Conservation (phyloP, 2,888 invertebrate genomes). For the Eupelmus urozonus region DNA sequence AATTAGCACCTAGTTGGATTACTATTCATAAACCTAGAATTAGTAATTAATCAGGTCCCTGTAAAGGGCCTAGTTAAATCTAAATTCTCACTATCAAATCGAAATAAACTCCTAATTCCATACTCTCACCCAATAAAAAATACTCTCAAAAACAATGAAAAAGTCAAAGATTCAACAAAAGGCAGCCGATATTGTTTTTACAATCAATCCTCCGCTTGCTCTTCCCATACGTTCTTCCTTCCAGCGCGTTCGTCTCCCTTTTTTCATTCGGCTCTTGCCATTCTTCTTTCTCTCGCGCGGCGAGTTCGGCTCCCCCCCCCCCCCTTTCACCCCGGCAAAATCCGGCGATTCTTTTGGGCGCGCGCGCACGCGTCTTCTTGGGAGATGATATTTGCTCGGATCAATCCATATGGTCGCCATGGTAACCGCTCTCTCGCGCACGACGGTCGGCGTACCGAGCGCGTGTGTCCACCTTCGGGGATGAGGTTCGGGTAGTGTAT, state of each 20-base stretch:
- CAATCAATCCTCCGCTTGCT: constrained; percentile 16
- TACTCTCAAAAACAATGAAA: too few relatives aligned
- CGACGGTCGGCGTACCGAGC: constrained; percentile 56
- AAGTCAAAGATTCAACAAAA: too few relatives aligned
- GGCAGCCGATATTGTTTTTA: too few relatives aligned
- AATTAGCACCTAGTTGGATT: too few relatives aligned
- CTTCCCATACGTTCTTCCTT: constrained; percentile 45
- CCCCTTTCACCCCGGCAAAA: constrained; percentile 68
- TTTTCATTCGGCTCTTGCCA: constrained; percentile 55
- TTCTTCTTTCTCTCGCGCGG: constrained; percentile 57
- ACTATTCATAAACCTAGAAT: too few relatives aligned
- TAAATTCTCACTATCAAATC: too few relatives aligned
- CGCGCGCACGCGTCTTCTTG: constrained; percentile 71
- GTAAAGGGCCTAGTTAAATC: too few relatives aligned
- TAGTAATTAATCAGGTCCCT: too few relatives aligned
- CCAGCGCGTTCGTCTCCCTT: constrained; percentile 52
- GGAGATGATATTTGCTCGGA: constrained; percentile 77
- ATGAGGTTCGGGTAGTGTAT: background rate
- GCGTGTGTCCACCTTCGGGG: constrained; percentile 44
- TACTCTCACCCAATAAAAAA: too few relatives aligned
- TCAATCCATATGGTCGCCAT: constrained; percentile 77
- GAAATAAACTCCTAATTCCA: too few relatives aligned
- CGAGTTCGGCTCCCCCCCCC: constrained; percentile 47
- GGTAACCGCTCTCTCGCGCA: constrained; percentile 72
- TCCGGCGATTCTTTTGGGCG: constrained; percentile 76